Evolutionary conservation across 2,888 invertebrate genomes (phyloP).

Genomic region (Archips xylosteana): DNA sequence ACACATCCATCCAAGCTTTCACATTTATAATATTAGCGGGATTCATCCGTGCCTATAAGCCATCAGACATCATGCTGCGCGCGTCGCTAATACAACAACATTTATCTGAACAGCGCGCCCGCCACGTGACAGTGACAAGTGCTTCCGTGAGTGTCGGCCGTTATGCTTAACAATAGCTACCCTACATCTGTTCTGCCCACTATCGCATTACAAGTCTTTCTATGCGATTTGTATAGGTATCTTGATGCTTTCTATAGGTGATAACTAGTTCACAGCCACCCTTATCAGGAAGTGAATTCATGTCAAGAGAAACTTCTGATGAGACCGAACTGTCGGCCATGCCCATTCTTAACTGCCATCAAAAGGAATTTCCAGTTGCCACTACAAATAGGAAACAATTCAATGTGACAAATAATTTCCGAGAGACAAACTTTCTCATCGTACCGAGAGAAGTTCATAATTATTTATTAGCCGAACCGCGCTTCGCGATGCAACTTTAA

Average conservation of each 20-base stretch:
- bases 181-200: conserved; percentile 68
- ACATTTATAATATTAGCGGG: too few relatives aligned
- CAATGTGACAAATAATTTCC: conserved; percentile 52
- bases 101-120: conserved; percentile 66
- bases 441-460: conserved; percentile 70
- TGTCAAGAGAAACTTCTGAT: conserved; percentile 29
- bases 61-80: conserved; percentile 54
- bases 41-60: conserved; percentile 48
- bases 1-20: too few relatives aligned
- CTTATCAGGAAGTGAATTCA: conserved; percentile 25
- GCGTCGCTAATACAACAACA: conserved; percentile 62
- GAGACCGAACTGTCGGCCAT: not conserved
- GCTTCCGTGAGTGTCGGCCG: conserved; percentile 78
- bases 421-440: conserved; percentile 73
- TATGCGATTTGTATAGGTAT: conserved; percentile 77
- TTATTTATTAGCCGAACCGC: conserved; percentile 71
- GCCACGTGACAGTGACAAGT: conserved; percentile 76
- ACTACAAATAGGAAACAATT: conserved; percentile 25
- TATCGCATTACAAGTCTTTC: conserved; percentile 72
- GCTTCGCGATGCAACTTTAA: conserved; percentile 68
- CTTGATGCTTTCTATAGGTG: conserved; percentile 65
- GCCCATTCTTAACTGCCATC: conserved; percentile 6
- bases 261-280: conserved; percentile 43
- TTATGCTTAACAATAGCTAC: conserved; percentile 74
- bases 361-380: conserved; percentile 10